Base-by-base conservation (phyloP, 2,113 vertebrate species). In the Protomyctophum bolini region DNA sequence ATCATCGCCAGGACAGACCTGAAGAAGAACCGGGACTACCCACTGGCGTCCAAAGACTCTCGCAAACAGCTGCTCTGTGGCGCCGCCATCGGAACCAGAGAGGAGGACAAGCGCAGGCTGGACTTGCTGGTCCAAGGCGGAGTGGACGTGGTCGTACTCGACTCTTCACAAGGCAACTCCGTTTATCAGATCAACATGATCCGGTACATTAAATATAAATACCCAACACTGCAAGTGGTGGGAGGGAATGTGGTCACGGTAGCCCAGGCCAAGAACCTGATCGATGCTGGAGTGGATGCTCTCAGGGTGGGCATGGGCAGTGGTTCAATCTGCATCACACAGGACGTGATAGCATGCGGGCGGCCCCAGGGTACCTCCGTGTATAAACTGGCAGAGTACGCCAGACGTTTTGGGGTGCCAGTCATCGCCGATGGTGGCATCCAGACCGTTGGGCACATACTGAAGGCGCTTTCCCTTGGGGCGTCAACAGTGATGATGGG, bases 401-500 rank as follows among this genome's bases (percentile, higher is more conserved):
- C 94, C 12, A 90, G 94, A 10, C 87, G 94, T 21, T 94, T 94
- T 4, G 94, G 94, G 3, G 94, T 95, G 6, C 94, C 94, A 0
- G 92, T 95, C 33, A 92, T 95, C 51, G 94, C 94, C 0, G 94
- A 95, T 1, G 94, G 94, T 0, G 94, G 94, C 45, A 94, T 95
- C 81, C 94, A 94, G 88, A 94, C 94, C 0, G 92, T 94, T 28
- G 94, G 94, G 6, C 94, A 95, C 0, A 92, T 95, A 49, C 93
- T 94, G 64, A 95, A 95, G 81, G 94, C 94, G 2, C 83, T 95
- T 28, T 92, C 94, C 0, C 83, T 94, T 0, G 94, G 94, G n/a
- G 94, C 94, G 6, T 94, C 94, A 6, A 95, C 94, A 78, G 94
- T 95, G 47, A 95, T 95, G 94, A 95, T 95, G 94, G 94, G 94